These are phyloP conservation scores for Euphydryas editha DNA, from an alignment of 2,888 invertebrate genomes.

Conservation along the genomic window DNA sequence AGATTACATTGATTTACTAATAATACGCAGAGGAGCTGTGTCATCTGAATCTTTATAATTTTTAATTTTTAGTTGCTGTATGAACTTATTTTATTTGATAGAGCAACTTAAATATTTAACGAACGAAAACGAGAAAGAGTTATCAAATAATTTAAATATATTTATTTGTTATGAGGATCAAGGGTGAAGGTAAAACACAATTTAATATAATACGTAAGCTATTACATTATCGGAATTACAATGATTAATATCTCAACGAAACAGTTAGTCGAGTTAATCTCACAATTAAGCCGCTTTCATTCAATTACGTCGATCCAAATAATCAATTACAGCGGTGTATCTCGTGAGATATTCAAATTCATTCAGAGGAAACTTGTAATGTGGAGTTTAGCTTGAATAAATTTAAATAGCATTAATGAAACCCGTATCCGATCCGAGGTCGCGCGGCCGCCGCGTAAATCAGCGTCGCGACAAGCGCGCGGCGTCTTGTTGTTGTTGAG, in stretches of 20 bases:
- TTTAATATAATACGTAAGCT: not conserved
- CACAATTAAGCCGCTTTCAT: constrained; percentile 23
- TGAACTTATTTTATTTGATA: too few species aligned
- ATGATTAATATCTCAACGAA: constrained; percentile 6
- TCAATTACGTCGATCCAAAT: constrained; percentile 27
- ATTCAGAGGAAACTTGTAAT: constrained; percentile 27
- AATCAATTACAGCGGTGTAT: constrained; percentile 28
- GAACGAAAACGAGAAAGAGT: not conserved
- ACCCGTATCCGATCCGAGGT: constrained; percentile 19
- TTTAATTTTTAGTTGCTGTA: too few species aligned
- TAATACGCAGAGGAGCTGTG: too few species aligned
- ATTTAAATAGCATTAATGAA: constrained; percentile 29
- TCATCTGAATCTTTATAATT: too few species aligned
- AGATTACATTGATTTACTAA: too few species aligned
- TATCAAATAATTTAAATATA: not conserved
- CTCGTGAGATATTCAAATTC: constrained; percentile 28
- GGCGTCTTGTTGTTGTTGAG: not conserved
- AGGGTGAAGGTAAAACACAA: not conserved
- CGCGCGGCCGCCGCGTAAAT: constrained; percentile 9
- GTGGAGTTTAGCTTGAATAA: constrained; percentile 16
- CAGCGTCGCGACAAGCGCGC: not conserved
- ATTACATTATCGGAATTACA: constrained; percentile 11
- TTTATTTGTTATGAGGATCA: not conserved
- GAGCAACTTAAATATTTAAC: too few species aligned
- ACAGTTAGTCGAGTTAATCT: constrained; percentile 12